phyloP scores from a whole-genome alignment of 2,888 invertebrate species.

The Drosophila dives region DNA sequence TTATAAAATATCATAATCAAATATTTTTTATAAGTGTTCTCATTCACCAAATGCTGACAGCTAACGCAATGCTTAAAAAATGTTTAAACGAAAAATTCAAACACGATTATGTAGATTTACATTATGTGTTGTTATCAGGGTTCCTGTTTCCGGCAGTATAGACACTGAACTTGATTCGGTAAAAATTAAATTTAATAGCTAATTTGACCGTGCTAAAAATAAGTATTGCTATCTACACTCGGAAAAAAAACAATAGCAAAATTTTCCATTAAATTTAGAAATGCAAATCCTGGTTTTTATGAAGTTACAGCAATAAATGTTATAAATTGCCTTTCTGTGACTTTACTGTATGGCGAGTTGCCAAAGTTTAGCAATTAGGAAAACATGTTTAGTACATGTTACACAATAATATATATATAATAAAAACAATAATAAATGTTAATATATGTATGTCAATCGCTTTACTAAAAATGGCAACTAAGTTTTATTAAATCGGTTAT shows the following conservation, averaged over 20 bases:
- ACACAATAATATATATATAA: no score
- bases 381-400: no score
- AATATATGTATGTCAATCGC: slow-evolving; percentile 17
- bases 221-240: slow-evolving; percentile 1
- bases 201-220: neutral
- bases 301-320: neutral
- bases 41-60: neutral
- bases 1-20: neutral
- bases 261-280: no score
- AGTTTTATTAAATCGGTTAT: slow-evolving; percentile 11
- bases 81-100: slow-evolving; percentile 24
- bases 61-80: neutral
- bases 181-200: slow-evolving; percentile 18
- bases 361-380: no score
- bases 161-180: slow-evolving; percentile 12
- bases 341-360: no score
- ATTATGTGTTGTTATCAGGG: slow-evolving; percentile 18
- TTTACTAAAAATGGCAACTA: slow-evolving; percentile 10
- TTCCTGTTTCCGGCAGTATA: slow-evolving; percentile 19
- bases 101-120: slow-evolving; percentile 35
- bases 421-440: neutral
- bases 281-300: no score
- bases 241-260: neutral
- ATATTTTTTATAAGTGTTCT: neutral
- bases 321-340: neutral